Base-by-base conservation (phyloP, 2,888 invertebrate species). In the Eupithecia exiguata region DNA sequence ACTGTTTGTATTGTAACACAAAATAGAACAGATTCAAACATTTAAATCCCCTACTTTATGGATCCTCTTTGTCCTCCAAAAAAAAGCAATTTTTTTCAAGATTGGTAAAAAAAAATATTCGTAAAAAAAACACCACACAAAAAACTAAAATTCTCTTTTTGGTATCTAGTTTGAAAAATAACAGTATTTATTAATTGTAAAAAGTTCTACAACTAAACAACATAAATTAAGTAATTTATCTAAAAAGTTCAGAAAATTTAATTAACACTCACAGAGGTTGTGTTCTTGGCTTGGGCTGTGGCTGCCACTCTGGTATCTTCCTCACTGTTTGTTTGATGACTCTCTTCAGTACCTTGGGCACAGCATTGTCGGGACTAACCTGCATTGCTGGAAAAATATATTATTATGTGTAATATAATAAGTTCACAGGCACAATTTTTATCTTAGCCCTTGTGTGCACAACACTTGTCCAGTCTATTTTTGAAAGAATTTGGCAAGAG, bases 331-430 rank as follows among this genome's bases (percentile, higher is more conserved):
- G 82, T 78, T 87, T 86, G 18, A 80, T 46, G 10, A 79, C 68
- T 73, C 79, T 82, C 61, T 83, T 77, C 9, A 83, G 66, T 16
- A 78, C 63, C 78, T 86, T 86, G 6, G 81, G 76, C 78, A 83
- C 82, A 21, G 79, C 79, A 49, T 76, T 65, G 74, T 81, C 83
- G 68, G 85, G 71, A 71, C 84, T 86, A 25, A 84, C 67, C 53
- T 91, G 90, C 88, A 89, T 90, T 21, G 87, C 92, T 92, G 71
- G 5, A 84, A 87, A 74, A 61, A 16, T 30, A 30, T 46, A 46
- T 18, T 46, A 5, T 18, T 46, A 46, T 46, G 16, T 46, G 18
- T 46, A 18, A 46, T 18, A 46, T 46, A 18, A 46, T 18, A 46
- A 14, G 30, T 30, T 30, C 30, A 40, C 12, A 40, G 40, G 40